These are phyloP conservation scores for Orthonyx spaldingii DNA, from an alignment of 2,113 vertebrate species.

Conservation along the genomic window DNA sequence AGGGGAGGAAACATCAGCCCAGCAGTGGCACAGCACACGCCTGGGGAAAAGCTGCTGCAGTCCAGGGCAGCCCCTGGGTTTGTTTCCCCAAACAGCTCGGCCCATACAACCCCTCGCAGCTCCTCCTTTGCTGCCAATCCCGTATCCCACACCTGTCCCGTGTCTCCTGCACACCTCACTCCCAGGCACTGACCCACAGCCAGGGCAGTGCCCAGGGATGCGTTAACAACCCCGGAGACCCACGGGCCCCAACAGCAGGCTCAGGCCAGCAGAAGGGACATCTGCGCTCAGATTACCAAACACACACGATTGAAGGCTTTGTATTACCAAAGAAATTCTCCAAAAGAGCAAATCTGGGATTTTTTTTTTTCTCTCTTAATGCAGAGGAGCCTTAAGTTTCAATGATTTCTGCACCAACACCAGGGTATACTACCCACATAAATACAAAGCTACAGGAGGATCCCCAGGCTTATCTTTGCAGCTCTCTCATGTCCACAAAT, in stretches of 20 bases:
- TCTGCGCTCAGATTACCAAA: background rate
- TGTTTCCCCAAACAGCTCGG: background rate
- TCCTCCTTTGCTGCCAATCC: background rate
- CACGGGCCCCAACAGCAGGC: fast-evolving
- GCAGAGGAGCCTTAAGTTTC: background rate
- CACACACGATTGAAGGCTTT: background rate
- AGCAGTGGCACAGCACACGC: background rate
- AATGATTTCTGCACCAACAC: background rate
- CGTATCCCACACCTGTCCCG: no score
- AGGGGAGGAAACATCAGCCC: background rate
- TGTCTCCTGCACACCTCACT: background rate
- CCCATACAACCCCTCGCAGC: background rate
- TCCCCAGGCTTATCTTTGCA: background rate
- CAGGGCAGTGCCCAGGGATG: background rate
- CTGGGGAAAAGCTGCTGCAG: background rate
- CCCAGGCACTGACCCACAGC: background rate
- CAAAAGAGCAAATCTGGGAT: background rate
- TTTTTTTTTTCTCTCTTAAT: background rate
- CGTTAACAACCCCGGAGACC: background rate
- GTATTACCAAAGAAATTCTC: background rate
- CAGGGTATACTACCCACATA: background rate
- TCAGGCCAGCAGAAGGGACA: background rate
- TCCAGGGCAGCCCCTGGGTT: fast-evolving
- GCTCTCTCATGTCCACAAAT: background rate
- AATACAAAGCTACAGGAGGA: background rate